phyloP scores from a whole-genome alignment of 2,888 invertebrate species.

The Melipona beecheii region DNA sequence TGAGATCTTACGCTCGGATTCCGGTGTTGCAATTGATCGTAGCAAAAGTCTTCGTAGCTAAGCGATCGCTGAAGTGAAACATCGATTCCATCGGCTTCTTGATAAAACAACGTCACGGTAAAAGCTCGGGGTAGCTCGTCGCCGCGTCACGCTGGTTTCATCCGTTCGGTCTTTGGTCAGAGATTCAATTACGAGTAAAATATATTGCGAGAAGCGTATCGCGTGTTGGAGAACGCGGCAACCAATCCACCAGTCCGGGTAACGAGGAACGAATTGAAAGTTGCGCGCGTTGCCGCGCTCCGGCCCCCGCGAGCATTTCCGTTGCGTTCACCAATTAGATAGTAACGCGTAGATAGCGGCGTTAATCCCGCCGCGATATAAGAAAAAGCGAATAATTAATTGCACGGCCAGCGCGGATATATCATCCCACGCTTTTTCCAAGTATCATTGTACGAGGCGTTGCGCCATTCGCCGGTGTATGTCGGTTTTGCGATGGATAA shows the following conservation, averaged over 20 bases:
- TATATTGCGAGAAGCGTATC: slow-evolving; percentile 13
- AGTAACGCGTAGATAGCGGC: slow-evolving; percentile 46
- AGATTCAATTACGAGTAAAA: slow-evolving; percentile 21
- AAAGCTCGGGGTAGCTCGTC: background rate
- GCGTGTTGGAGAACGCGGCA: background rate
- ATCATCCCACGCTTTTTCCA: slow-evolving; percentile 63
- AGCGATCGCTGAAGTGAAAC: too few species aligned
- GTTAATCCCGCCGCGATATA: slow-evolving; percentile 43
- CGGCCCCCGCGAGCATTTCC: slow-evolving; percentile 42
- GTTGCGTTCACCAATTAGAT: slow-evolving; percentile 54
- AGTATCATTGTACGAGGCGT: slow-evolving; percentile 43
- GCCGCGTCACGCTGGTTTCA: background rate
- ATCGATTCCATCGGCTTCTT: background rate
- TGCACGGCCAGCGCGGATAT: slow-evolving; percentile 58
- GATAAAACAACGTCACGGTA: background rate
- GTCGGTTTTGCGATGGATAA: slow-evolving; percentile 63
- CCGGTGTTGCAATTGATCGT: background rate
- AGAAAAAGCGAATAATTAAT: slow-evolving; percentile 60
- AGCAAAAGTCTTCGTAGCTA: background rate
- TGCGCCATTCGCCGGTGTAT: slow-evolving; percentile 26
- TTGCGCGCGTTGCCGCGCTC: background rate
- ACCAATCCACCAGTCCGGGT: background rate
- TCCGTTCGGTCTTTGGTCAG: background rate
- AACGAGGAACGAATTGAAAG: slow-evolving; percentile 28
- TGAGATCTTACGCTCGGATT: background rate